phyloP scores from a whole-genome alignment of 2,888 invertebrate species.

The Erynnis tages region DNA sequence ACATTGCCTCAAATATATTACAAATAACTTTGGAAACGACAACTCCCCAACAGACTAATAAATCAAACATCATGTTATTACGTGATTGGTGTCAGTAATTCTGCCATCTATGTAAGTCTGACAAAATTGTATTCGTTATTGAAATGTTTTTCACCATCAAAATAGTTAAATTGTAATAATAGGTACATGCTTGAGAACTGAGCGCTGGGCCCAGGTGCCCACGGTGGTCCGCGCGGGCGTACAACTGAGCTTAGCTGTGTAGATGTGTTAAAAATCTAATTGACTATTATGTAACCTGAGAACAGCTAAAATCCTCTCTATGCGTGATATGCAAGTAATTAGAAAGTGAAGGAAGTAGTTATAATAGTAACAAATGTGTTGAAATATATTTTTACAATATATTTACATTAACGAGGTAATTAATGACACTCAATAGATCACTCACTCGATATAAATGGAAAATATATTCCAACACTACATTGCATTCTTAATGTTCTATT shows the following conservation, averaged over 20 bases:
- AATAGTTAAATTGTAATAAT: slow-evolving; percentile 21
- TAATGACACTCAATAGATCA: slow-evolving; percentile 31
- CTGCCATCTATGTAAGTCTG: too few species aligned
- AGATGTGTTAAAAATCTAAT: slow-evolving; percentile 60
- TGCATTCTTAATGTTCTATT: slow-evolving; percentile 55
- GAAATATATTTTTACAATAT: slow-evolving; percentile 52
- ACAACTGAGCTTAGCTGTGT: slow-evolving; percentile 25
- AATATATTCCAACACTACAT: slow-evolving; percentile 62
- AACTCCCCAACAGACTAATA: neutral
- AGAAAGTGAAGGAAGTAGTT: slow-evolving; percentile 63
- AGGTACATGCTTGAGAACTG: slow-evolving; percentile 24
- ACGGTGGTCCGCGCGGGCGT: slow-evolving; percentile 7
- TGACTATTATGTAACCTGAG: slow-evolving; percentile 54
- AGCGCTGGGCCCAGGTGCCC: slow-evolving; percentile 7
- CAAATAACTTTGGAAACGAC: too few species aligned
- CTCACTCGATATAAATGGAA: slow-evolving; percentile 36
- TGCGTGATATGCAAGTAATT: slow-evolving; percentile 71
- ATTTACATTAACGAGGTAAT: slow-evolving; percentile 26
- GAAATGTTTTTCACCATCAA: slow-evolving; percentile 6
- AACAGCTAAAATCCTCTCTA: slow-evolving; percentile 51
- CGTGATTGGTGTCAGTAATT: neutral
- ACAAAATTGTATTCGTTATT: neutral
- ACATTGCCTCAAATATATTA: too few species aligned
- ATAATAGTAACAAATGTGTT: slow-evolving; percentile 49
- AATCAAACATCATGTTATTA: neutral